Percentiles rank a stretch among this genome's conserved stretches.
These are phyloP conservation scores for Protosalanx chinensis DNA, from an alignment of 2,797 vertebrate genomes.

Conservation along the genomic window DNA sequence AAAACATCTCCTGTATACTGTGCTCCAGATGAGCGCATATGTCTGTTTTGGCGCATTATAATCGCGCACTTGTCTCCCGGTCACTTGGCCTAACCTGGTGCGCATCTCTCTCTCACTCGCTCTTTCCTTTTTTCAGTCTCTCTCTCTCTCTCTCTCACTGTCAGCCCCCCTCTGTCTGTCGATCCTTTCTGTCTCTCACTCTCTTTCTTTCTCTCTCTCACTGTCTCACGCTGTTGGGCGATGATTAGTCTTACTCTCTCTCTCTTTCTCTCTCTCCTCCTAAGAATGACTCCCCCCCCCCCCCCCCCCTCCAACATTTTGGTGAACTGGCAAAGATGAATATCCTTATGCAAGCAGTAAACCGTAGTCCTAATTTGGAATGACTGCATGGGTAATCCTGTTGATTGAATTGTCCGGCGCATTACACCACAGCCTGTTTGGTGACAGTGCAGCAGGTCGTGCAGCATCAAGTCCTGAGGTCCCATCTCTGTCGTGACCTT, in stretches of 20 bases:
- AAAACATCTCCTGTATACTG: background rate
- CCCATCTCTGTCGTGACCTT: background rate
- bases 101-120: background rate
- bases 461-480: background rate
- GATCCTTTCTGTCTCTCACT: background rate
- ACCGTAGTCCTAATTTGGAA: background rate
- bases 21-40: constrained; percentile 11
- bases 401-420: constrained; percentile 3
- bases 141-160: background rate
- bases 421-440: background rate
- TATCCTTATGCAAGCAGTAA: background rate
- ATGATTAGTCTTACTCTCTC: background rate
- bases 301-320: too few relatives aligned
- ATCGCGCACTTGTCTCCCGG: background rate
- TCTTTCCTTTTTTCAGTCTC: background rate
- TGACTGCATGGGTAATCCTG: background rate
- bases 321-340: background rate
- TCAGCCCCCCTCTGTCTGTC: background rate
- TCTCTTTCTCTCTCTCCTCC: constrained; percentile 1
- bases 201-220: background rate
- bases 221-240: background rate
- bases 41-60: background rate
- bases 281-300: too few relatives aligned
- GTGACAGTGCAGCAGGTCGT: background rate
- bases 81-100: background rate